A percentile compares a stretch with the other conserved stretches of the same genome.
Evolutionary conservation across 2,113 vertebrate species (phyloP).

Genomic region (Barnardius zonarius): DNA sequence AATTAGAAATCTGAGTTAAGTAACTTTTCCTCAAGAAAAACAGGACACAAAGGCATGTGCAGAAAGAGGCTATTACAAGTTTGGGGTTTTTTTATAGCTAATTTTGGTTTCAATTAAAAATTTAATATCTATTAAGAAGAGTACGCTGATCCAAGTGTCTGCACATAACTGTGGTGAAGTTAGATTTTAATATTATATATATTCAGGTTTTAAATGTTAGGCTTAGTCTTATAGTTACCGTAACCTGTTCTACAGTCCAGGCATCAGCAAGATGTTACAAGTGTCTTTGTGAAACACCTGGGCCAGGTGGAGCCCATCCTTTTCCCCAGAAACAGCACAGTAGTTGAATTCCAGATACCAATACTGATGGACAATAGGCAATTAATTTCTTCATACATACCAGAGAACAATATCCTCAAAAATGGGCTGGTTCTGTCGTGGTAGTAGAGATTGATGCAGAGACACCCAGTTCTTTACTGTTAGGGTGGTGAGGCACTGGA

Average conservation of each 20-base stretch:
- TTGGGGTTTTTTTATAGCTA: not conserved
- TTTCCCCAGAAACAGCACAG: not conserved
- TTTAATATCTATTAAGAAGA: not conserved
- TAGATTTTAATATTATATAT: not conserved
- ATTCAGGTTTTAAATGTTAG: not conserved
- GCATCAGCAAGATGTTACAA: not conserved
- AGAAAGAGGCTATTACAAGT: not conserved
- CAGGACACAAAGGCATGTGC: not conserved
- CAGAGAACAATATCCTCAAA: not conserved
- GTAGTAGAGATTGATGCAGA: not conserved
- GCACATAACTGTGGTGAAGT: not conserved
- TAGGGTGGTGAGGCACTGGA: no score
- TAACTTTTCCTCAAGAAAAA: not conserved
- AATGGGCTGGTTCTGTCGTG: not conserved
- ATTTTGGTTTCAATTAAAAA: not conserved
- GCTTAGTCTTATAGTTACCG: not conserved
- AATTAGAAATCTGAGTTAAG: not conserved
- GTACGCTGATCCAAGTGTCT: not conserved
- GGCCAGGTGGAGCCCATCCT: not conserved
- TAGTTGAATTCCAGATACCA: not conserved
- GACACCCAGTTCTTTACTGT: not conserved
- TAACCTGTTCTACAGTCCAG: not conserved
- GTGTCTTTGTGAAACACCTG: not conserved
- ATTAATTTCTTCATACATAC: not conserved
- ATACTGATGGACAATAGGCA: not conserved